Conservation (phyloP, 2,797 vertebrate species). For the Eulemur rubriventer region DNA sequence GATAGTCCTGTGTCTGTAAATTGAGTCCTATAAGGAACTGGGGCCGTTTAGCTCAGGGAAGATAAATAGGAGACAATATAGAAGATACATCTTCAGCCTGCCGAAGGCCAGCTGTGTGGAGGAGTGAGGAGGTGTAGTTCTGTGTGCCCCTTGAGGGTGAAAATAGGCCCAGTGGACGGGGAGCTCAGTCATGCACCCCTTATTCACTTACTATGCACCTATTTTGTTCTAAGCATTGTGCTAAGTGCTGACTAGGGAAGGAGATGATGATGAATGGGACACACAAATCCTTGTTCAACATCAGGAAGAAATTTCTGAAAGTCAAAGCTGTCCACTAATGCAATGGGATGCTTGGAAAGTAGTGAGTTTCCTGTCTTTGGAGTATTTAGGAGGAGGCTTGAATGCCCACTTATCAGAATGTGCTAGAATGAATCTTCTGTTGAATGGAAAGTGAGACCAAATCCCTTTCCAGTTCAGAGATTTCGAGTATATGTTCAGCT, state of each 20-base stretch:
- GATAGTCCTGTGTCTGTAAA: not conserved
- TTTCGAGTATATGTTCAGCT: not conserved
- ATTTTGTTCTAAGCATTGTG: not conserved
- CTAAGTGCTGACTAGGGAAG: not conserved
- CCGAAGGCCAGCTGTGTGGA: not conserved
- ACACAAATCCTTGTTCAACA: not conserved
- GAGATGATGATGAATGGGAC: not conserved
- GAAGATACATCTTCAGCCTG: not conserved
- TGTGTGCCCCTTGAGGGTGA: not conserved
- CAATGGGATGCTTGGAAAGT: not conserved
- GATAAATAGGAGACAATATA: not conserved
- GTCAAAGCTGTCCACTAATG: not conserved
- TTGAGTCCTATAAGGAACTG: not conserved
- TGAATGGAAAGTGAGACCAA: slow-evolving; percentile 24
- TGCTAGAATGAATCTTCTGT: not conserved
- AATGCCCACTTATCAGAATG: not conserved
- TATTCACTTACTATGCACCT: not conserved
- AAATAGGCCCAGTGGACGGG: not conserved
- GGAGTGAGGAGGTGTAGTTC: not conserved
- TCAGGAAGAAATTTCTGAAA: not conserved
- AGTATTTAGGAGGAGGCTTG: not conserved
- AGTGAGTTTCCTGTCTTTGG: not conserved
- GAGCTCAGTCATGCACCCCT: not conserved
- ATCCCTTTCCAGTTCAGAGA: slow-evolving; percentile 10
- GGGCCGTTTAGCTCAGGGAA: not conserved